Conservation (phyloP, 2,113 vertebrate genomes). For the Lasiurus cinereus region DNA sequence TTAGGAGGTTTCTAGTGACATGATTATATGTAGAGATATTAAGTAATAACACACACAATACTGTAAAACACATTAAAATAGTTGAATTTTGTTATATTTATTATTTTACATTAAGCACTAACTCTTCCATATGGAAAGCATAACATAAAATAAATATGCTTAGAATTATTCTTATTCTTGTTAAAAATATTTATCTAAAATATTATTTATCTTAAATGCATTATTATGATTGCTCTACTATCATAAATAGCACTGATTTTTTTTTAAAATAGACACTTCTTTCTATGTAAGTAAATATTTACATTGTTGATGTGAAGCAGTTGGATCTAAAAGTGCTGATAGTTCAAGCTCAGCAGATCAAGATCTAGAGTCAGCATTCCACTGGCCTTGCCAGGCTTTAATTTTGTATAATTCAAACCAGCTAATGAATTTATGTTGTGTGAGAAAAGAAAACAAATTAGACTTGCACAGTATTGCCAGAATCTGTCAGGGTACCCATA, state of each 20-base stretch:
- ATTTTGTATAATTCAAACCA: background rate
- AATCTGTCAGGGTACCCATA: background rate
- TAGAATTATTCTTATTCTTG: background rate
- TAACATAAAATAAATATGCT: background rate
- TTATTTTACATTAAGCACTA: background rate
- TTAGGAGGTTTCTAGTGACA: background rate
- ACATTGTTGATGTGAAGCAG: background rate
- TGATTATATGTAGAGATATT: background rate
- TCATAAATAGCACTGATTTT: background rate
- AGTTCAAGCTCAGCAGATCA: background rate
- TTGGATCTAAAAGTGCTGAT: background rate
- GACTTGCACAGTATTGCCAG: background rate
- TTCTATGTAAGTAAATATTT: constrained; percentile 46
- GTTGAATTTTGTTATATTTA: background rate
- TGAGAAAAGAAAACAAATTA: constrained; percentile 3
- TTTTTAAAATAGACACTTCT: background rate
- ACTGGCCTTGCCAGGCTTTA: background rate
- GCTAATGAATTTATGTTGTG: constrained; percentile 8
- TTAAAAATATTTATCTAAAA: background rate
- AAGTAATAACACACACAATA: background rate
- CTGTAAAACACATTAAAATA: background rate
- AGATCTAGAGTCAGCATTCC: background rate
- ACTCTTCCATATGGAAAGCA: background rate
- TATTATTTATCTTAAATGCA: background rate
- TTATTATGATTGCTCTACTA: background rate